A percentile compares a stretch with the other conserved stretches of the same genome.
These are phyloP conservation scores for Lacerta agilis DNA, from an alignment of 2,797 vertebrate genomes.

Conservation along the genomic window DNA sequence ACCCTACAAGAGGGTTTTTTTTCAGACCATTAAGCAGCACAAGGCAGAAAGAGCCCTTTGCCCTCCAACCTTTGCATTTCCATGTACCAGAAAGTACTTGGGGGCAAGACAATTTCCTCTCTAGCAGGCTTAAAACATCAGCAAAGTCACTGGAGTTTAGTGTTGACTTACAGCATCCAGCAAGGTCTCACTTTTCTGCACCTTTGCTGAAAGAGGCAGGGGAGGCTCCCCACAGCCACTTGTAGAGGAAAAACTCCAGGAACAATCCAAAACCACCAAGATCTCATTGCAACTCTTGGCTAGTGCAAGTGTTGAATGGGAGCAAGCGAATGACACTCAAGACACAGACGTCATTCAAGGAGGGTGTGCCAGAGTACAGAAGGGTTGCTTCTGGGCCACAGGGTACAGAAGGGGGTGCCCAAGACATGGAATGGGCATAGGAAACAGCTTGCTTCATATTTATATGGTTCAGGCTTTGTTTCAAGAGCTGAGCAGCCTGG, in stretches of 20 bases:
- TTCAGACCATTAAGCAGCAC: background rate
- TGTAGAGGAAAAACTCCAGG: background rate
- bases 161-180: background rate
- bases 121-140: background rate
- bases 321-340: background rate
- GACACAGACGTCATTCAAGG: background rate
- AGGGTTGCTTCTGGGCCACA: background rate
- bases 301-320: background rate
- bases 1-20: background rate
- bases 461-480: background rate
- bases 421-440: background rate
- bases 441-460: background rate
- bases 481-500: background rate
- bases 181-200: background rate
- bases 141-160: background rate
- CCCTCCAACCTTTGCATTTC: background rate
- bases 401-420: background rate
- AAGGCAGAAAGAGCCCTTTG: background rate
- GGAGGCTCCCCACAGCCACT: background rate
- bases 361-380: background rate
- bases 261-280: background rate
- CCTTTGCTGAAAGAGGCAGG: background rate
- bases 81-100: background rate
- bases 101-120: background rate
- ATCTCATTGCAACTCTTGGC: background rate